These are phyloP conservation scores for Vulpes ferrilata DNA, from an alignment of 2,113 vertebrate species.

Conservation along the genomic window DNA sequence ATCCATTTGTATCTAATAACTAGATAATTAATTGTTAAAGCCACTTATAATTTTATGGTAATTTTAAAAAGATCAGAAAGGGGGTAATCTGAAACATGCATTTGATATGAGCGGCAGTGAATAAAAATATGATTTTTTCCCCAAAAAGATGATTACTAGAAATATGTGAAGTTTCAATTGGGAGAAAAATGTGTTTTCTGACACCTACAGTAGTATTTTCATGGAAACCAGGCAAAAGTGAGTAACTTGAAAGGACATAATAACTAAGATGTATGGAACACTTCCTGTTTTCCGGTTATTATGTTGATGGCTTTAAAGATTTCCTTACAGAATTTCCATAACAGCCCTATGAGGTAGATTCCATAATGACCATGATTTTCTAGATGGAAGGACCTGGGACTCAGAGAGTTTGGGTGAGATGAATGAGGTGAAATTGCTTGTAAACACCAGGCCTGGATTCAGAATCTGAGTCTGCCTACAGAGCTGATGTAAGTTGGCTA, in stretches of 20 bases:
- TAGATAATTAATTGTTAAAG: constrained; percentile 20
- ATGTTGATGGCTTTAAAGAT: not conserved
- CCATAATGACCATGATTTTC: not conserved
- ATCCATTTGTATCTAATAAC: not conserved
- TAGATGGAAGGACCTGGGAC: not conserved
- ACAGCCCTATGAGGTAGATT: not conserved
- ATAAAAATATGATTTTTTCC: not conserved
- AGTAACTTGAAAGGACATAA: not conserved
- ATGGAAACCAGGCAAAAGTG: not conserved
- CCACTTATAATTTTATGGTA: not conserved
- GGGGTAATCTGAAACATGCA: not conserved
- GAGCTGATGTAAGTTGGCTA: not conserved
- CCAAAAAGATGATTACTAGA: not conserved
- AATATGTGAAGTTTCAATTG: not conserved
- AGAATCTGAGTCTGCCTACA: not conserved
- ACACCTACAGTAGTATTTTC: not conserved
- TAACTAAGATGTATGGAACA: not conserved
- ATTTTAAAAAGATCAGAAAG: not conserved
- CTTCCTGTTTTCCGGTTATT: not conserved
- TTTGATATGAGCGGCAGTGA: not conserved
- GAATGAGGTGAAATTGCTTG: not conserved
- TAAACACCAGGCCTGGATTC: not conserved
- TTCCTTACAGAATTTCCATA: not conserved
- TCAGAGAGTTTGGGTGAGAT: not conserved
- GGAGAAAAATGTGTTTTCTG: not conserved